Conservation (phyloP, 1,140 invertebrate genomes). For the Danaus melanippus region DNA sequence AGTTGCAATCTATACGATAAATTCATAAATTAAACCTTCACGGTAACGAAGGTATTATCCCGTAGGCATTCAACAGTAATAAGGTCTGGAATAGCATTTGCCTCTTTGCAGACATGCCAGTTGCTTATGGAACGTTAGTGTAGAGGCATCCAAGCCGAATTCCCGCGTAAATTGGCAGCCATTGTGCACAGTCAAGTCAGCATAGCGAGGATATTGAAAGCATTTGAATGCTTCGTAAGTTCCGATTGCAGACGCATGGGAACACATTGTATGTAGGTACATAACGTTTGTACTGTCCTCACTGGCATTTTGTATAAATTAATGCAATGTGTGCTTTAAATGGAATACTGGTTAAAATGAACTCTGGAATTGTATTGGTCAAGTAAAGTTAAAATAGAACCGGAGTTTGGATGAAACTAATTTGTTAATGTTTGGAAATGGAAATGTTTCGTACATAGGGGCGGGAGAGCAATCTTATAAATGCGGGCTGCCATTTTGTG, state of each 20-base stretch:
- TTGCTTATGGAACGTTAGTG: conserved; percentile 9
- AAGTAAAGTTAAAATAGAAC: too few relatives aligned
- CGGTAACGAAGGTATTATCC: too few relatives aligned
- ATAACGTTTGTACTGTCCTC: not conserved
- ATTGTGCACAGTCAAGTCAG: conserved; percentile 50
- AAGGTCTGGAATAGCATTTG: too few relatives aligned
- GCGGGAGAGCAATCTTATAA: conserved; percentile 20
- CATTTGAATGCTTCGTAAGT: conserved; percentile 58
- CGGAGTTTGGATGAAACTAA: too few relatives aligned
- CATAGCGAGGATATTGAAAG: conserved; percentile 52
- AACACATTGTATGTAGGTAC: conserved; percentile 10
- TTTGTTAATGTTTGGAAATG: not conserved
- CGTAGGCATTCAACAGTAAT: too few relatives aligned
- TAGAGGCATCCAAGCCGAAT: conserved; percentile 50
- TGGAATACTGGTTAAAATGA: too few relatives aligned
- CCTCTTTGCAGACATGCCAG: too few relatives aligned
- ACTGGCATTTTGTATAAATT: too few relatives aligned
- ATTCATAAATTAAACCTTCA: too few relatives aligned
- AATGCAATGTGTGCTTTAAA: too few relatives aligned
- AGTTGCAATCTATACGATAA: too few relatives aligned
- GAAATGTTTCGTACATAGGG: conserved; percentile 8
- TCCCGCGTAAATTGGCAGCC: conserved; percentile 59
- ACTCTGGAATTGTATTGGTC: too few relatives aligned
- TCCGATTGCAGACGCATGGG: conserved; percentile 36
- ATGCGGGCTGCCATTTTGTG: conserved; percentile 21